These are phyloP conservation scores for Argyra leucocephala DNA, from an alignment of 2,888 invertebrate species.

Conservation along the genomic window DNA sequence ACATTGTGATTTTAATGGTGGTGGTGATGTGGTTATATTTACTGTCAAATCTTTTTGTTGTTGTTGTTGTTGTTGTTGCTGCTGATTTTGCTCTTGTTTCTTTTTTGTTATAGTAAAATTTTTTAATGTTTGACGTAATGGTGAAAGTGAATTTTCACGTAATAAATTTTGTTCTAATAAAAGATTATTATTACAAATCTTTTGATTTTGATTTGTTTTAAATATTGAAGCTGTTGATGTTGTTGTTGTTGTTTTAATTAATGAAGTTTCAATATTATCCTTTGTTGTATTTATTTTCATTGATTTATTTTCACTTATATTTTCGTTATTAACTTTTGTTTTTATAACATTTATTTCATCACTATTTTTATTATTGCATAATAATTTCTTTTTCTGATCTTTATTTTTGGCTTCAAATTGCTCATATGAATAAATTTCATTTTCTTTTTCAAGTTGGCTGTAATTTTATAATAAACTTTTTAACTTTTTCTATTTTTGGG, in stretches of 20 bases:
- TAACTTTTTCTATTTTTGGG: too few species aligned
- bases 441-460: conserved; percentile 44
- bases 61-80: conserved; percentile 13
- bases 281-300: conserved; percentile 13
- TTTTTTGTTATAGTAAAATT: conserved; percentile 25
- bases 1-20: conserved; percentile 17
- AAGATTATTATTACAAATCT: background rate
- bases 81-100: conserved; percentile 16
- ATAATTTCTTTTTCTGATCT: conserved; percentile 9
- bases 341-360: conserved; percentile 18
- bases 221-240: conserved; percentile 20
- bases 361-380: conserved; percentile 18
- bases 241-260: background rate
- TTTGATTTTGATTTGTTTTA: conserved; percentile 14
- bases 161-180: conserved; percentile 18
- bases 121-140: conserved; percentile 26
- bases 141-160: conserved; percentile 22
- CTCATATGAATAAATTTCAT: conserved; percentile 44
- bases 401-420: conserved; percentile 41
- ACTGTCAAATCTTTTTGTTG: conserved; percentile 10
- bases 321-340: conserved; percentile 1
- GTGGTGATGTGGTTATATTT: conserved; percentile 13
- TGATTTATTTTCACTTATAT: conserved; percentile 3
- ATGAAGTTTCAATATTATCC: conserved; percentile 18
- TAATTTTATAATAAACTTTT: conserved; percentile 24